These are phyloP conservation scores for Pangasius mekongensis DNA, from an alignment of 2,797 vertebrate species.

Conservation along the genomic window DNA sequence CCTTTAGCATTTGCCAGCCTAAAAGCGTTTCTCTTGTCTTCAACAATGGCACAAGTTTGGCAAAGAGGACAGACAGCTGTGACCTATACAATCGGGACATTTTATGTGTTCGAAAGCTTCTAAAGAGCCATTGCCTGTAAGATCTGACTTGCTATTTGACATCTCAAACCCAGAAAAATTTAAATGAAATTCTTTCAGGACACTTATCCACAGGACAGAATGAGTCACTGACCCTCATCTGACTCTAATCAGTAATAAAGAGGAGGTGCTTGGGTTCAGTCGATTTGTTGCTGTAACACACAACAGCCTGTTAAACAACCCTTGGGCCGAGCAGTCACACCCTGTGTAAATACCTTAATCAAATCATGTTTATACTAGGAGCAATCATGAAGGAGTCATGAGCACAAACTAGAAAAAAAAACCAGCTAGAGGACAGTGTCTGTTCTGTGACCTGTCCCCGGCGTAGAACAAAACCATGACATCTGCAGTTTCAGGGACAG, in stretches of 20 bases:
- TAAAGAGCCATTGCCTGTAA: not conserved
- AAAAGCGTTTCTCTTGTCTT: not conserved
- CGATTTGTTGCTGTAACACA: slow-evolving; percentile 11
- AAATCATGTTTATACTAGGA: slow-evolving; percentile 19
- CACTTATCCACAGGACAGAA: slow-evolving; percentile 5
- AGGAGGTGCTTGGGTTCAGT: slow-evolving; percentile 30
- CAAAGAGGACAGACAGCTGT: not conserved
- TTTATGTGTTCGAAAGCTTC: not conserved
- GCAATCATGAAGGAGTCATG: not conserved
- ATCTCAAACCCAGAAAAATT: not conserved
- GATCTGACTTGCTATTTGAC: not conserved
- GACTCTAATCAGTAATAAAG: slow-evolving; percentile 20
- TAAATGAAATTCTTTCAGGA: not conserved
- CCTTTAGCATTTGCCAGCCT: not conserved
- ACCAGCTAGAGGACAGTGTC: not conserved
- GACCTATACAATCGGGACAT: not conserved
- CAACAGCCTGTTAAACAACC: slow-evolving; percentile 15
- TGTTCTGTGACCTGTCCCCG: not conserved
- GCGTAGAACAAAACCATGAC: slow-evolving; percentile 23
- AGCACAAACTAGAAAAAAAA: slow-evolving; percentile 1
- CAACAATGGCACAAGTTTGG: not conserved
- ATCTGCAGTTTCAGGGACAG: slow-evolving; percentile 30
- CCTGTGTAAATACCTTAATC: slow-evolving; percentile 40
- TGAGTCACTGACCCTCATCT: slow-evolving; percentile 28
- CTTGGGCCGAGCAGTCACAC: slow-evolving; percentile 28